These are phyloP conservation scores for Scophthalmus maximus DNA, from an alignment of 2,113 vertebrate genomes.

Conservation along the genomic window DNA sequence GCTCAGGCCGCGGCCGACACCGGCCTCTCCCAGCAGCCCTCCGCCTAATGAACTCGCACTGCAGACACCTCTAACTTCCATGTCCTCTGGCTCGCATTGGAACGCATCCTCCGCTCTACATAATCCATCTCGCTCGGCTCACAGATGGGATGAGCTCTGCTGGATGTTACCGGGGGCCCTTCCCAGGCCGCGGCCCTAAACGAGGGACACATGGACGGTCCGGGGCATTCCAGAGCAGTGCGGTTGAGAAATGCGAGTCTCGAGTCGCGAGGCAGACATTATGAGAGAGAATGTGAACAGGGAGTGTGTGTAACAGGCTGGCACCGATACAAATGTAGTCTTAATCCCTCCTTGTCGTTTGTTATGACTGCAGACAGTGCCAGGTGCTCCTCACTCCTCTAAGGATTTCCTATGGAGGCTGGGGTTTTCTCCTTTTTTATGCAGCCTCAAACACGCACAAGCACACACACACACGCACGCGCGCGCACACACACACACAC, in stretches of 20 bases:
- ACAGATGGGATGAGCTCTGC: constrained; percentile 68
- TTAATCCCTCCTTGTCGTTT: constrained; percentile 76
- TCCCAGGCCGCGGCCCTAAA: constrained; percentile 69
- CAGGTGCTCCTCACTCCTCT: constrained; percentile 74
- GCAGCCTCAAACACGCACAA: background rate
- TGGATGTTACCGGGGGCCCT: constrained; percentile 54
- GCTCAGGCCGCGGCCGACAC: constrained; percentile 40
- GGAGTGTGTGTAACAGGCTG: constrained; percentile 70
- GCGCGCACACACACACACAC: constrained; percentile 9
- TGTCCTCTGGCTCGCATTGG: constrained; percentile 66
- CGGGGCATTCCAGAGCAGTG: constrained; percentile 49
- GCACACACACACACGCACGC: background rate
- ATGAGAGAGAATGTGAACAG: constrained; percentile 52
- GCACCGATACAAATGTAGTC: constrained; percentile 73
- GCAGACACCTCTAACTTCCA: constrained; percentile 51
- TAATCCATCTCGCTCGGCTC: constrained; percentile 59
- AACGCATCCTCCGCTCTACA: constrained; percentile 54
- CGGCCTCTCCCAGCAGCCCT: constrained; percentile 55
- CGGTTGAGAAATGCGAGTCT: constrained; percentile 40
- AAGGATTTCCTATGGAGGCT: constrained; percentile 64
- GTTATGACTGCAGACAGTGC: constrained; percentile 77
- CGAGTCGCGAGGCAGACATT: constrained; percentile 36
- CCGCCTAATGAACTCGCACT: constrained; percentile 68
- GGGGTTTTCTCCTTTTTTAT: constrained; percentile 51
- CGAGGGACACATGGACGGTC: constrained; percentile 65